A percentile compares a stretch with the other conserved stretches of the same genome.
Evolutionary conservation across 2,113 vertebrate species (phyloP).

Genomic region (Gymnorhina tibicen): DNA sequence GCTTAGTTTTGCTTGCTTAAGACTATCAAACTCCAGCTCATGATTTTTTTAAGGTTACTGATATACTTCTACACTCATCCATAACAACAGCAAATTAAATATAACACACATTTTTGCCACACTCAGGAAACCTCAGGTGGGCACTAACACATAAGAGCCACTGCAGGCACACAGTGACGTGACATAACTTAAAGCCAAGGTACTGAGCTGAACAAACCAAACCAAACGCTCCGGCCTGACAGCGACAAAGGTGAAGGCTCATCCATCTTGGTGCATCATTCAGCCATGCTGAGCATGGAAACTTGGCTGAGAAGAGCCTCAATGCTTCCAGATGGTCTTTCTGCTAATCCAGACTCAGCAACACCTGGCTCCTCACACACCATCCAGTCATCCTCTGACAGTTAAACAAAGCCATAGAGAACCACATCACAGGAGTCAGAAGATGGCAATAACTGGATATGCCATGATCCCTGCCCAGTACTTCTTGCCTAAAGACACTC

Average conservation of each 20-base stretch:
- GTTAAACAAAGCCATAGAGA: not conserved
- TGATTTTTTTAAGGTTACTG: not conserved
- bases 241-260: not conserved
- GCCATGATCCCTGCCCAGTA: not conserved
- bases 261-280: not conserved
- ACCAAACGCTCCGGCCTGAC: rapidly evolving
- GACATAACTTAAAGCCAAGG: not conserved
- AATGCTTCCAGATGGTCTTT: not conserved
- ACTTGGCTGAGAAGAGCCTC: not conserved
- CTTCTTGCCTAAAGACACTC: not conserved
- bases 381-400: not conserved
- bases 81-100: not conserved
- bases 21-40: not conserved
- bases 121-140: not conserved
- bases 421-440: not conserved
- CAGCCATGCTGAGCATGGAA: not conserved
- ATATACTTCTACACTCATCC: not conserved
- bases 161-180: not conserved
- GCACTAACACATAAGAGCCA: not conserved
- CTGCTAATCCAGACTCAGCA: not conserved
- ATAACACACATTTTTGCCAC: not conserved
- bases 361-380: not conserved
- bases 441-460: not conserved
- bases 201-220: not conserved
- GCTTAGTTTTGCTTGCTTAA: not conserved